These are phyloP conservation scores for Tamandua tetradactyla DNA, from an alignment of 2,797 vertebrate species.

Conservation along the genomic window DNA sequence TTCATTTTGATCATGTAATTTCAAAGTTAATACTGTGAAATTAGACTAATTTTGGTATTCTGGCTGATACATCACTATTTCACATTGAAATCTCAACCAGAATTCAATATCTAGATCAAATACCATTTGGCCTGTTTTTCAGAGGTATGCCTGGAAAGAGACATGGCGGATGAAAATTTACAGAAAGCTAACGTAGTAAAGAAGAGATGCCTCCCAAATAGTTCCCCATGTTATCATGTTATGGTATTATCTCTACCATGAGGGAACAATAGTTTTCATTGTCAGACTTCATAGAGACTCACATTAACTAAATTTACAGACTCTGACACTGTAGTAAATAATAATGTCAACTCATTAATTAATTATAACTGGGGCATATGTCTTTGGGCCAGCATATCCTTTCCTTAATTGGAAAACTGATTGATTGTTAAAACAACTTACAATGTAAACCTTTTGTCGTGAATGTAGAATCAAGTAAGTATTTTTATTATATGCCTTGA, in stretches of 20 bases:
- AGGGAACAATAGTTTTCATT: neutral
- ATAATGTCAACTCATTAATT: neutral
- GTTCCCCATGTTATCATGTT: neutral
- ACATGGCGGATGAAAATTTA: neutral
- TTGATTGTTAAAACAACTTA: neutral
- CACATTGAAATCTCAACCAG: neutral
- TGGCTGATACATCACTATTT: neutral
- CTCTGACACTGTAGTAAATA: neutral
- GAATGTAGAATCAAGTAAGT: neutral
- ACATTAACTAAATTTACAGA: conserved; percentile 3
- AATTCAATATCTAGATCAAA: neutral
- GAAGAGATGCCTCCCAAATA: rapidly evolving
- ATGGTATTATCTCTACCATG: neutral
- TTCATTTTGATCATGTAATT: neutral
- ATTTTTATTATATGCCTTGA: conserved; percentile 5
- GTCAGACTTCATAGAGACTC: neutral
- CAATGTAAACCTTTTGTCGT: neutral
- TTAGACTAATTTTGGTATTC: neutral
- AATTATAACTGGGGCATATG: neutral
- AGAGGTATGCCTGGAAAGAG: neutral
- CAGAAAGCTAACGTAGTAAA: neutral
- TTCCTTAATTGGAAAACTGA: conserved; percentile 17
- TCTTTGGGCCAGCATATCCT: neutral
- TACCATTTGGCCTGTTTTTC: neutral
- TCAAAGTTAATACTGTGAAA: neutral